Evolutionary conservation across 2,113 vertebrate genomes (phyloP).

Genomic region (Rafetus swinhoei): DNA sequence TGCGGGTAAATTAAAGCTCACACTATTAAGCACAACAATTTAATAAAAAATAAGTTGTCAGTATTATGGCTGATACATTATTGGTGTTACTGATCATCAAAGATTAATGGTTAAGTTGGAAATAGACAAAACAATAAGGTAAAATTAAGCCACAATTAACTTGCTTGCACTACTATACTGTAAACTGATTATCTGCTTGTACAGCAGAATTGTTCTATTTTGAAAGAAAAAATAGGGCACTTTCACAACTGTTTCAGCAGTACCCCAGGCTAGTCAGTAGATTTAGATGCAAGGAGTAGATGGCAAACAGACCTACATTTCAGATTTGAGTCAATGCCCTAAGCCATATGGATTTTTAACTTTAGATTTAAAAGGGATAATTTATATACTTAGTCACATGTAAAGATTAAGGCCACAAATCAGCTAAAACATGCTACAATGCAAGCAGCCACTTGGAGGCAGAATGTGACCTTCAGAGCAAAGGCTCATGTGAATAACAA

Average conservation of each 20-base stretch:
- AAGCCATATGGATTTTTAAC: neutral
- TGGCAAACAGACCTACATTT: neutral
- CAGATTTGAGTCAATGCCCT: neutral
- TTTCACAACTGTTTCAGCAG: conserved; percentile 7
- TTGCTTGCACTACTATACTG: neutral
- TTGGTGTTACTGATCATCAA: neutral
- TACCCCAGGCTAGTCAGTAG: neutral
- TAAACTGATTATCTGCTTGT: conserved; percentile 24
- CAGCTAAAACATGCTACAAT: neutral
- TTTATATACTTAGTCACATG: neutral
- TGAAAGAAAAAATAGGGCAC: neutral
- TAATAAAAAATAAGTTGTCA: neutral
- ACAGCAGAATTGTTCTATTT: conserved; percentile 1
- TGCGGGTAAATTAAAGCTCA: neutral
- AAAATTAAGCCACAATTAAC: neutral
- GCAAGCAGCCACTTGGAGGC: neutral
- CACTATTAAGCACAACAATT: neutral
- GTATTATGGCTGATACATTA: neutral
- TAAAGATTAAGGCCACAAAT: conserved; percentile 27
- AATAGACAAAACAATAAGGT: neutral
- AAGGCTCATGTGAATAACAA: neutral
- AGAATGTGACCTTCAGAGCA: neutral
- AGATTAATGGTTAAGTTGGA: neutral
- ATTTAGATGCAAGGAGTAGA: neutral
- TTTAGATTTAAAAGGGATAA: neutral